Base-by-base conservation (phyloP, 2,113 vertebrate species). In the Sinocyclocheilus anophthalmus region DNA sequence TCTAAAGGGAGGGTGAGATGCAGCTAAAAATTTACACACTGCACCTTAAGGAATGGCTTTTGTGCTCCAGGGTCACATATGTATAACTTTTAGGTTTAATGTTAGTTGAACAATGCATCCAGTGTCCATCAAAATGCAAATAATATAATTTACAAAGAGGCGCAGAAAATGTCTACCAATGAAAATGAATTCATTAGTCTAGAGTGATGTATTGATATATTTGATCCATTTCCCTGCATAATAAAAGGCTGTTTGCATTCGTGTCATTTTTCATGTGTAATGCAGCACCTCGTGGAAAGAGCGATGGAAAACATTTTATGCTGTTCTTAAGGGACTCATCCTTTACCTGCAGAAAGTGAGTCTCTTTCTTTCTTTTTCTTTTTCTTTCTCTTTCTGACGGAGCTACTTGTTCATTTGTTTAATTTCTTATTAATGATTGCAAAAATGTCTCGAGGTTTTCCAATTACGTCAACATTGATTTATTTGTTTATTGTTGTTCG, bases 251-350 rank as follows among this genome's bases (percentile, higher is more conserved):
- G 50, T 80, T 42, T 65, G 39, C 6, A 39, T 5, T 69, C 11
- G 30, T 53, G 18, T 6, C 77, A 50, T 85, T 81, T 73, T 67
- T 85, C 72, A 42, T 88, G 48, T 88, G 55, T 69, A 59, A 75
- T 67, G 11, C 91, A 97, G 96, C 96, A 1, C 96, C 96, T 65
- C 94, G 96, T 85, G 96, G 96, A 96, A 86, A 93, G 96, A 50
- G 92, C n/a, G 96, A 84, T 97, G 96, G 96, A 97, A 97, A 92
- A 95, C 93, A 4, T 97, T 97, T 92, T 95, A 96, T 0, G 96
- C 95, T 42, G 95, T 96, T 84, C 94, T 96, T 84, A 96, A 96
- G 88, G 96, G 96, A 84, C 96, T 96, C 94, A 95, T 97, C 87
- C 96, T 97, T 87, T 97, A 97, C 88, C 90, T 97, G 73, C 96